Base-by-base conservation (phyloP, 2,888 invertebrate genomes). In the Synanthedon andrenaeformis region DNA sequence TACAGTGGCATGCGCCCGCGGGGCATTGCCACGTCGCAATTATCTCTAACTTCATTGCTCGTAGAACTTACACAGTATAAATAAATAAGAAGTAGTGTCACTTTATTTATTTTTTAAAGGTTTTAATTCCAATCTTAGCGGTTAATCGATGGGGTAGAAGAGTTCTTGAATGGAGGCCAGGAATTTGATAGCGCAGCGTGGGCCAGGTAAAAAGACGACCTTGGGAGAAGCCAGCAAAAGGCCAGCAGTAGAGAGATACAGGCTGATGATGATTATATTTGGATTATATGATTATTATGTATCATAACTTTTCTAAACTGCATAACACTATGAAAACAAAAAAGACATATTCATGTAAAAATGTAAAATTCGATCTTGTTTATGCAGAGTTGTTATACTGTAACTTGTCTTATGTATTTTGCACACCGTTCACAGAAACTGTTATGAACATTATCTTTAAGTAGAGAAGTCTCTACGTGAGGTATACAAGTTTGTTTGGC, bases 31-130 rank as follows among this genome's bases (percentile, higher is more conserved):
- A 71, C 74, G 71, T 74, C 76, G 78, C 79, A 80, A 80, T 83
- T 82, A 83, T 78, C 69, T 73, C 75, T 78, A 81, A 82, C 79
- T 77, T 78, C 75, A 75, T 82, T 80, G 73, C 74, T 71, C 70
- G 59, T 61, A 67, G 67, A 70, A 13, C 14, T 14, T 45, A 45
- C 45, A 45, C 45, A 14, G 45, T 35, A 35, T 10, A 35, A 35
- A 35, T 10, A 35, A 35, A 35, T 35, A 35, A 35, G 10, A 8
- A 35, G 35, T 35, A 10, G 35, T 35, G 10, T 35, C 6, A 35
- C 35, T 35, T 35, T 23, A 23, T 23, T 23, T 23, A 23, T 23
- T 35, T 35, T 35, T 35, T 8, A 35, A 8, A 8, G 8, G 35
- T 35, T 8, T 35, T 35, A 35, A 23, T 23, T 23, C 23, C 23